These are phyloP conservation scores for Tinamus major DNA, from an alignment of 2,797 vertebrate species.

Conservation along the genomic window DNA sequence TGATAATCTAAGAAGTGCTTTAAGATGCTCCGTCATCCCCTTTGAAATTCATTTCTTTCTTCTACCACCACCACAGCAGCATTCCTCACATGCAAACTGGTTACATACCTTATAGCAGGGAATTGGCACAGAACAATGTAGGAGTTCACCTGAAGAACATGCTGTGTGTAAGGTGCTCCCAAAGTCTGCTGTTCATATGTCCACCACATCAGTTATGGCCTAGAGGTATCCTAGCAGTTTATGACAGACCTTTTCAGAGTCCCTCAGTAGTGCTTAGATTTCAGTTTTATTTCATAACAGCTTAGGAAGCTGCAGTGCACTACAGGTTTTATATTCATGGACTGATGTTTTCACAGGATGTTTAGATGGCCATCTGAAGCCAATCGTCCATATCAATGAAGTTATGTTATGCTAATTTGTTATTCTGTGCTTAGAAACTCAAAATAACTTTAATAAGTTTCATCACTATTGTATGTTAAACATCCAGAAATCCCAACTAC, in stretches of 20 bases:
- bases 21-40: background rate
- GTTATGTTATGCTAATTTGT: background rate
- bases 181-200: background rate
- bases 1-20: constrained; percentile 13
- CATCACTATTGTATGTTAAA: background rate
- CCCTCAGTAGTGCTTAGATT: background rate
- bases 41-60: constrained; percentile 26
- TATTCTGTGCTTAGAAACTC: background rate
- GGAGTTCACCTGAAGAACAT: background rate
- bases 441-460: background rate
- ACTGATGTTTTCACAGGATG: background rate
- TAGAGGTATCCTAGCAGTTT: background rate
- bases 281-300: background rate
- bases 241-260: background rate
- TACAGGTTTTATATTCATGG: background rate
- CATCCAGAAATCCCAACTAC: background rate
- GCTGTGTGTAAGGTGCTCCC: background rate
- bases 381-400: background rate
- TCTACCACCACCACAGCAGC: background rate
- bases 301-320: background rate
- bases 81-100: background rate
- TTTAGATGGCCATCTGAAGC: background rate
- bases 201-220: background rate
- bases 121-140: background rate
- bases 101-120: background rate